Evolutionary conservation across 2,113 vertebrate genomes (phyloP), one percentile per base, ranked within the genome.

Genomic region (Cacatua alba): DNA sequence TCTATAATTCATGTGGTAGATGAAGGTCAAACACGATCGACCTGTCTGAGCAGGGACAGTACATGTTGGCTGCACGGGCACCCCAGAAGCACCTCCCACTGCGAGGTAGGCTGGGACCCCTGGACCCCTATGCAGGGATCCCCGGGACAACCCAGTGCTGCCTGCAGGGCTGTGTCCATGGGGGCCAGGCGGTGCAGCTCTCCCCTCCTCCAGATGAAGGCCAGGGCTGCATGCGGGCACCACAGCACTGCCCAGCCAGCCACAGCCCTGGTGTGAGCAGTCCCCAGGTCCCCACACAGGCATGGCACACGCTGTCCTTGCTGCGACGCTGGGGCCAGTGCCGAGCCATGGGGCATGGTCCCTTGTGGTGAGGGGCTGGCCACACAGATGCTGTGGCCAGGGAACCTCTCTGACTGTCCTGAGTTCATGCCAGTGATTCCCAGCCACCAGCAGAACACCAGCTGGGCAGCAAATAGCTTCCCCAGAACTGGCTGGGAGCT

Each of bases 11-110:
- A 4, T 7, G 4, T 1, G 24, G 53, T 4, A n/a, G 55, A 49
- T 17, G 91, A 95, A 96, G 93, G 91, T 95, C 95, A 90, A 77
- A 90, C 49, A 0, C 25, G 4, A 96, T 95, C 74, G 88, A 94
- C 59, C 84, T 5, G 3, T 4, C 60, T 23, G 72, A 24, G 68
- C 43, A 5, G 44, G 18, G 75, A 28, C 9, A 4, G 72, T 74
- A 14, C 2, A 1, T 43, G 29, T 26, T 0, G 1, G 52, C 64
- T 33, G 37, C 18, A 9, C 5, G 2, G 39, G 70, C 25, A 26
- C 28, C 35, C 35, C 0, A 9, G 44, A 26, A n/a, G 13, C 37
- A 12, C 14, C 57, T 59, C 33, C 57, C 57, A 35, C 33, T 35
- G 57, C 0, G 15, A 18, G 53, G 43, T 21, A 63, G 74, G 65